phyloP scores from a whole-genome alignment of 1,140 invertebrate species.

The Drosophila arizonae region DNA sequence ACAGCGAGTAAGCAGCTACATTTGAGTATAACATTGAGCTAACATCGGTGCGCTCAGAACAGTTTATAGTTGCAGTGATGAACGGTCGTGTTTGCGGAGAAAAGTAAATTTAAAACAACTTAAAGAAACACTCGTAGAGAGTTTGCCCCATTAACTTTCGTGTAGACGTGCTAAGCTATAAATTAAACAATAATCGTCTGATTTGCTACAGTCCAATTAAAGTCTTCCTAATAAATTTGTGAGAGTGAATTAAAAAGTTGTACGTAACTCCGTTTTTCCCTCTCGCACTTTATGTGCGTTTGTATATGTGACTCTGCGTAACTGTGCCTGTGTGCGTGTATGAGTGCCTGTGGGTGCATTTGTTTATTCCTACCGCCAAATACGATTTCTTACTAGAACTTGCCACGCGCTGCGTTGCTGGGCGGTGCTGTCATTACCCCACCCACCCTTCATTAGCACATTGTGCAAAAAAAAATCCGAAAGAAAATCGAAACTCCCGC shows the following conservation, averaged over 20 bases:
- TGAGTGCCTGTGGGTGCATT: conserved; percentile 36
- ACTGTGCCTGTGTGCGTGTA: conserved; percentile 13
- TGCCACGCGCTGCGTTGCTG: conserved; percentile 46
- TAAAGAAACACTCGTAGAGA: conserved; percentile 18
- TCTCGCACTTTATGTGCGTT: background rate
- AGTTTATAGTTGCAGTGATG: conserved; percentile 32
- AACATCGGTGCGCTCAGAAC: conserved; percentile 23
- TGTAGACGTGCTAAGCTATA: conserved; percentile 45
- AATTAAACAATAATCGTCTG: conserved; percentile 35
- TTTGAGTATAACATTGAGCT: conserved; percentile 11
- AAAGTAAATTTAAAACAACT: conserved; percentile 24
- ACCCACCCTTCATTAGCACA: conserved; percentile 5
- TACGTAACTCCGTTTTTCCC: conserved; percentile 5
- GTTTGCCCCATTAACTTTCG: conserved; percentile 27
- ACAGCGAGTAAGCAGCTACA: conserved; percentile 17
- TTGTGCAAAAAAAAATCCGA: conserved; percentile 43
- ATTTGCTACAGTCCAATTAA: conserved; percentile 11
- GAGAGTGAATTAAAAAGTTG: background rate
- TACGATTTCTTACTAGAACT: conserved; percentile 42
- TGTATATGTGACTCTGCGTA: background rate
- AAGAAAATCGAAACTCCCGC: conserved; percentile 65
- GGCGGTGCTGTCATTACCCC: conserved; percentile 50
- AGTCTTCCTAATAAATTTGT: conserved; percentile 2
- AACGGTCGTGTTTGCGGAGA: conserved; percentile 39
- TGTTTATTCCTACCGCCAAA: conserved; percentile 56